phyloP scores from a whole-genome alignment of 2,888 invertebrate genomes.

The Trilocha varians region DNA sequence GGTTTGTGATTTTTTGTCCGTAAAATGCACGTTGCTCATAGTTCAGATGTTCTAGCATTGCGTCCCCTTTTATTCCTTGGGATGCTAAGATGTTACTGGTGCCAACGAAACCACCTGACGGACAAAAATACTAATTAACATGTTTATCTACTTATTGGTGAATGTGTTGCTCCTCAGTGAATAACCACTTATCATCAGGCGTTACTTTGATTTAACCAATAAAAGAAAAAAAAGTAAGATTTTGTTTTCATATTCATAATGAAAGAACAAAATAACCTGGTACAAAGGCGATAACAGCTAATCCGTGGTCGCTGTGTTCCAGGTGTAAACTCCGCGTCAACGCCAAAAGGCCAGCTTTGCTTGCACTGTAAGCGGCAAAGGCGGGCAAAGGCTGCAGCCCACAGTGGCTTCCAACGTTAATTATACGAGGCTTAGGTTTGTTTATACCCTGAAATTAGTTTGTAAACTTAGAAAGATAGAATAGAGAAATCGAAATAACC shows the following conservation, averaged over 20 bases:
- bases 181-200: too few relatives aligned
- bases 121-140: slow-evolving; percentile 2
- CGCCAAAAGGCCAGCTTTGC: slow-evolving; percentile 83
- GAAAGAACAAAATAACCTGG: slow-evolving; percentile 77
- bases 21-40: slow-evolving; percentile 77
- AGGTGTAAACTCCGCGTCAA: slow-evolving; percentile 82
- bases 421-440: slow-evolving; percentile 72
- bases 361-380: slow-evolving; percentile 83
- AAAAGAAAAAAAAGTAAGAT: too few relatives aligned
- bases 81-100: slow-evolving; percentile 79
- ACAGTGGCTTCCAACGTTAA: slow-evolving; percentile 90
- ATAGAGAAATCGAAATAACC: too few relatives aligned
- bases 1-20: slow-evolving; percentile 76
- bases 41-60: slow-evolving; percentile 77
- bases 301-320: slow-evolving; percentile 81
- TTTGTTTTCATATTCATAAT: too few relatives aligned
- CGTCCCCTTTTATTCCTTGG: slow-evolving; percentile 74
- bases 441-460: slow-evolving; percentile 20
- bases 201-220: too few relatives aligned
- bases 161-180: too few relatives aligned
- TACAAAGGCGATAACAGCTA: slow-evolving; percentile 81
- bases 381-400: slow-evolving; percentile 81
- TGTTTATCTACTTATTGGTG: too few relatives aligned
- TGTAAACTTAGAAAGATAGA: not conserved
- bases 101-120: slow-evolving; percentile 78